phyloP scores from a whole-genome alignment of 1,140 invertebrate genomes.

The Drosophila suzukii region DNA sequence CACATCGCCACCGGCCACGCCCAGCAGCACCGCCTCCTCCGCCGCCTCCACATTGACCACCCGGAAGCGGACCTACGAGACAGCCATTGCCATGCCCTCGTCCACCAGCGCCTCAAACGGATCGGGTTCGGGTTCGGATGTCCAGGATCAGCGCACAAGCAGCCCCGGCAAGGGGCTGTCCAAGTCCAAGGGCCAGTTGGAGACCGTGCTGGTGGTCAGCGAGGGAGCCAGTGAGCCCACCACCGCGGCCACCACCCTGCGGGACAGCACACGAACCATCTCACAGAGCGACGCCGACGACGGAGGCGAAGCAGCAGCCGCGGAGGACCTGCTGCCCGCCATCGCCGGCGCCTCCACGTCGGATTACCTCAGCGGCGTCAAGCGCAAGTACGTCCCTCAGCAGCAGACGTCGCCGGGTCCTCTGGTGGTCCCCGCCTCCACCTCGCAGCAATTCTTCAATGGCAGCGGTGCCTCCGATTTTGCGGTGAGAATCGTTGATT shows the following conservation, averaged over 20 bases:
- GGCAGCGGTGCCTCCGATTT: constrained; percentile 70
- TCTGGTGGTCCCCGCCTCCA: constrained; percentile 18
- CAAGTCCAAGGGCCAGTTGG: constrained; percentile 19
- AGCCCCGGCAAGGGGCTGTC: constrained; percentile 12
- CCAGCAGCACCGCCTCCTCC: constrained; percentile 20
- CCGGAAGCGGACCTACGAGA: constrained; percentile 78
- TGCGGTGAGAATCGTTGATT: constrained; percentile 46
- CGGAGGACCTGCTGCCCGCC: constrained; percentile 52
- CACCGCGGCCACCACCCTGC: constrained; percentile 59
- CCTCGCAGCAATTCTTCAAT: constrained; percentile 32
- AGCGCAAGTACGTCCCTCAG: constrained; percentile 59
- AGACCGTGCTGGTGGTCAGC: constrained; percentile 11
- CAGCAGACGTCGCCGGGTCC: constrained; percentile 18
- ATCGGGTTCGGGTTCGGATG: constrained; percentile 15
- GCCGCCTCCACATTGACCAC: constrained; percentile 57
- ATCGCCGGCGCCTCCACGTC: constrained; percentile 20
- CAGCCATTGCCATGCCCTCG: constrained; percentile 74
- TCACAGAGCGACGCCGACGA: constrained; percentile 77
- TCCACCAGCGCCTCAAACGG: constrained; percentile 14
- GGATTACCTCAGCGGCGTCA: constrained; percentile 66
- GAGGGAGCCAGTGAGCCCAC: constrained; percentile 19
- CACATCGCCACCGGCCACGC: constrained; percentile 36
- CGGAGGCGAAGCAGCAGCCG: constrained; percentile 45
- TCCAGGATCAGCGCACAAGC: constrained; percentile 46
- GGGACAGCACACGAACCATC: constrained; percentile 77